Base-by-base conservation (phyloP, 2,113 vertebrate genomes). In the Pseudorasbora parva region DNA sequence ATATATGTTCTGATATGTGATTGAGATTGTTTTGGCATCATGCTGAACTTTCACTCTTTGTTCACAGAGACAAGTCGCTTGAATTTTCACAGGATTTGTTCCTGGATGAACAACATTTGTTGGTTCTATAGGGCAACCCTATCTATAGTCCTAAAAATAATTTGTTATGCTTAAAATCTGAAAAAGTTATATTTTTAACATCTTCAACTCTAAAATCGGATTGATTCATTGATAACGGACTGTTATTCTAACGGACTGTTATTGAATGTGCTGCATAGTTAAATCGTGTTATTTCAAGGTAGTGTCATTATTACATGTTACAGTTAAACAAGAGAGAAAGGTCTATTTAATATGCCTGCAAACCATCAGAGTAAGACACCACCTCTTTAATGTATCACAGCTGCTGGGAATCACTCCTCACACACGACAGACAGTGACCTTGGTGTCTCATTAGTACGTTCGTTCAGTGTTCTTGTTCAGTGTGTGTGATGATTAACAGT, bases 391-490 rank as follows among this genome's bases (percentile, higher is more conserved):
- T 76, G 19, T 85, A 76, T 76, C 90, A 23, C 88, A 87, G 89
- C 90, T 91, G 91, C 80, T 86, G 85, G 60, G 76, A 75, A 66
- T 86, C 86, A 88, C 86, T 89, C 87, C 85, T 49, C 30, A 27
- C 49, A 84, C 83, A 82, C 87, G 74, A 83, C 86, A 87, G 87
- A 87, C 64, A 12, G 41, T 81, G 90, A 91, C 88, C 91, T 84
- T 86, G 87, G 84, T 87, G 27, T 76, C n/a, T 75, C 23, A 85
- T 88, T 80, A 82, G 85, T 83, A 87, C 74, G 78, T 43, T 43
- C 81, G 79, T 81, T 51, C 57, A 30, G 15, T 78, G 56, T 25
- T 64, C 59, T 80, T 14, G 23, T 64, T 64, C 68, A 47, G 49
- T 66, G 30, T 56, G 41, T 62, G 78, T 17, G 30, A 37, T 54